These are phyloP conservation scores for Lithophane semibrunnea DNA, from an alignment of 2,888 invertebrate species.

Conservation along the genomic window DNA sequence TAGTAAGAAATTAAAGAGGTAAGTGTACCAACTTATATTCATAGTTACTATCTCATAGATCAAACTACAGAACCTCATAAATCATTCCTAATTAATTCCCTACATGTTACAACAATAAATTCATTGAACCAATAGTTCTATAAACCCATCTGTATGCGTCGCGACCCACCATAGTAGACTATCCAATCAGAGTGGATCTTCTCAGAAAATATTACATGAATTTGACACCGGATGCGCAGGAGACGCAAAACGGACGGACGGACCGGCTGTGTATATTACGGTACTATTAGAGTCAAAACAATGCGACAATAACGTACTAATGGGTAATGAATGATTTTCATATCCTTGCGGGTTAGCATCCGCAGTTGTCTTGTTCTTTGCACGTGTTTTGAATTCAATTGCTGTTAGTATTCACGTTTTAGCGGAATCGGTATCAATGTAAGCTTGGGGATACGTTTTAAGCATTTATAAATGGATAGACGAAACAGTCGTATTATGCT, in stretches of 20 bases:
- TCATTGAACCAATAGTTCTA: slow-evolving; percentile 41
- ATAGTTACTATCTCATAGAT: slow-evolving; percentile 4
- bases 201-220: slow-evolving; percentile 77
- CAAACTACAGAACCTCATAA: slow-evolving; percentile 23
- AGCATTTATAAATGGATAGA: slow-evolving; percentile 15
- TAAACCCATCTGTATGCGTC: slow-evolving; percentile 36
- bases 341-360: slow-evolving; percentile 68
- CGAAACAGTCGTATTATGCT: background rate
- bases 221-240: slow-evolving; percentile 80
- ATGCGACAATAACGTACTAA: slow-evolving; percentile 75
- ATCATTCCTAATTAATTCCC: slow-evolving; percentile 48
- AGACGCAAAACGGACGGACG: slow-evolving; percentile 68
- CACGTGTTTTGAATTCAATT: slow-evolving; percentile 52
- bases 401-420: slow-evolving; percentile 19
- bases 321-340: slow-evolving; percentile 63
- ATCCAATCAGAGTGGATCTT: slow-evolving; percentile 70
- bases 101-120: slow-evolving; percentile 29
- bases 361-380: slow-evolving; percentile 49
- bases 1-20: too few relatives aligned
- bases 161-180: slow-evolving; percentile 56
- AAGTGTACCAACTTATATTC: background rate
- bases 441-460: slow-evolving; percentile 28
- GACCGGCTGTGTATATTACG: slow-evolving; percentile 66
- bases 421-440: slow-evolving; percentile 49
- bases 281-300: slow-evolving; percentile 76